Evolutionary conservation across 2,797 vertebrate genomes (phyloP).

Genomic region (Menidia menidia): DNA sequence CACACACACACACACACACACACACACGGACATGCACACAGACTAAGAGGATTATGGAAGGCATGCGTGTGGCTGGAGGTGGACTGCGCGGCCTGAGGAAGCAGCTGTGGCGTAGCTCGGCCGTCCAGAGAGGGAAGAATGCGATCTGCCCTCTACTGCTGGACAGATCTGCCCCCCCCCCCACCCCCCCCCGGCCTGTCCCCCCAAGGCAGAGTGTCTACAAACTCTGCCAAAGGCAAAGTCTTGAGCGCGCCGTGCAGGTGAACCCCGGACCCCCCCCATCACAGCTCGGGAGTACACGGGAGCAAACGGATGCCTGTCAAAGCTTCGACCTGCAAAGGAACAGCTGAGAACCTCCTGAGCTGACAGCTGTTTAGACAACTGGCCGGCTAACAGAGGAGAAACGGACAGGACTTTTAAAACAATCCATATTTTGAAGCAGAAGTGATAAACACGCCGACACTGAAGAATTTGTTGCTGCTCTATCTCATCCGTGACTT

Average conservation of each 20-base stretch:
- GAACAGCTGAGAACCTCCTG: neutral
- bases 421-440: no score
- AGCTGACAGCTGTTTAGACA: neutral
- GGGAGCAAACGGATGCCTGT: conserved; percentile 3
- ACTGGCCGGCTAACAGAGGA: no score
- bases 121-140: conserved; percentile 63
- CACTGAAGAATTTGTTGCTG: no score
- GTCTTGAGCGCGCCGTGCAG: conserved; percentile 51
- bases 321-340: neutral
- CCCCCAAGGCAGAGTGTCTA: conserved; percentile 25
- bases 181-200: conserved; percentile 20
- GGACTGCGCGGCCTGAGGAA: conserved; percentile 69
- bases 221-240: conserved; percentile 35
- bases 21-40: conserved; percentile 3
- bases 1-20: conserved; percentile 11
- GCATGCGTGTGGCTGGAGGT: conserved; percentile 66
- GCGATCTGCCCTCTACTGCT: conserved; percentile 72
- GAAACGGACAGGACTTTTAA: no score
- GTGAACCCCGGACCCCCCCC: conserved; percentile 33
- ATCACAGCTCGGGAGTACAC: neutral
- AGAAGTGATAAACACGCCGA: no score
- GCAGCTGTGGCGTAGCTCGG: conserved; percentile 69
- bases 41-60: conserved; percentile 42
- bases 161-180: conserved; percentile 44
- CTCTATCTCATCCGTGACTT: no score